Evolutionary conservation across 2,888 invertebrate species (phyloP), one percentile per base, ranked within the genome.

Genomic region (Amphipoea oculea): DNA sequence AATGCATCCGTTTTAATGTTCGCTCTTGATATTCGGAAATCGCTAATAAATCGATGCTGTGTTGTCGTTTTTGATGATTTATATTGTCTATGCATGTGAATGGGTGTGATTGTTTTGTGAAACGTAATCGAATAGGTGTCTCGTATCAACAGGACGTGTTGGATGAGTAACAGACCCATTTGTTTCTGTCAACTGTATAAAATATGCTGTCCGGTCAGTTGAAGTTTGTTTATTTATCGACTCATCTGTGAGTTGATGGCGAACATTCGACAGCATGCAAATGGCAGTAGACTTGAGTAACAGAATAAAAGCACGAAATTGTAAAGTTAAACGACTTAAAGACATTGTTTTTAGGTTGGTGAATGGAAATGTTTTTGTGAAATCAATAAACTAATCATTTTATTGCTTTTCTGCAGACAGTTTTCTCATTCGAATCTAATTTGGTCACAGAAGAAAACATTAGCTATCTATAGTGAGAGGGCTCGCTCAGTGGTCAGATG

Each of bases 41-140:
- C 92, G 93, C 91, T 88, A 90, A 94, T 96, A 96, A 95, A 96
- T 96, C 94, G 88, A 89, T 89, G 89, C 91, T 89, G 84, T 87
- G 86, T 85, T 91, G 93, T 91, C 92, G 92, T 92, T 92, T 91
- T 93, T 92, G 87, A 86, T 91, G 93, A 95, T 94, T 94, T 93
- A 94, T 92, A 86, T 84, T 82, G 89, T 90, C 88, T 89, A 91
- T 88, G 84, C 67, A 80, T 80, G 84, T 89, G 90, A 82, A 87
- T 89, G 89, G 87, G 85, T 78, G 79, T 87, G 62, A 76, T 86
- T 84, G 79, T 89, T 80, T 84, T 82, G 69, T 74, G 71, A 69
- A 82, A 84, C 77, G 78, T 83, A 84, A 87, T 88, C 75, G 86
- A 85, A 83, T 77, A 82, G 75, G 84, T 86, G 86, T 79, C 60